Evolutionary conservation across 1,140 invertebrate genomes (phyloP), one percentile per base, ranked within the genome.

Genomic region (Linepithema humile): DNA sequence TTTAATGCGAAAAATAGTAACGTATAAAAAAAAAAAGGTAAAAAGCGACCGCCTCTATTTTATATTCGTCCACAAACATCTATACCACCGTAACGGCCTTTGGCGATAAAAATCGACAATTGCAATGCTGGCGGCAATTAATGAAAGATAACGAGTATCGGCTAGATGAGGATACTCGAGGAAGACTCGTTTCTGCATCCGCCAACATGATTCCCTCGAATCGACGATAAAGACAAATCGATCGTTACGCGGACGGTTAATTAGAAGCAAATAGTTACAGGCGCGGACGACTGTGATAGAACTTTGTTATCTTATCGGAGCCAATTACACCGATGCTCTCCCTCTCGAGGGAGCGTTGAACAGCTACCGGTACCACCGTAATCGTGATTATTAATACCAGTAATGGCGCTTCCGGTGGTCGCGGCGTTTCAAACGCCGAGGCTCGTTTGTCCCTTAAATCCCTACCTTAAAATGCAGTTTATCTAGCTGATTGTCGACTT

Each of bases 261-360:
- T 80, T 80, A 70, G 75, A 80, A 80, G 75, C 75, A 80, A 80
- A 80, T 69, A 80, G 75, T 80, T 80, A 70, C 64, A 55, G 75
- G 75, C 73, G 75, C 75, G 64, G 48, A 80, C 75, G 75, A 50
- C 50, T 69, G 75, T 70, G 64, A 80, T 80, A 80, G 75, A 80
- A 80, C 75, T 80, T 80, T 80, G 75, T 80, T 80, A 80, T 80
- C 75, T 80, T 80, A 80, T 80, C 75, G 64, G 48, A 69, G 75
- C 75, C 75, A 80, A 80, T 80, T 80, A 80, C 75, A 55, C 45
- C 64, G 75, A 55, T 10, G 75, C 73, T 50, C 73, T 32, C 40
- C 7, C 26, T 75, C 75, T 50, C 75, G 38, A 57, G 64, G 75
- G 75, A 80, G 48, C 17, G 64, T 35, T 80, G 6, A 80, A 80